Evolutionary conservation across 1,140 invertebrate species (phyloP), one percentile per base, ranked within the genome.

Genomic region (Parapsyche elsis): DNA sequence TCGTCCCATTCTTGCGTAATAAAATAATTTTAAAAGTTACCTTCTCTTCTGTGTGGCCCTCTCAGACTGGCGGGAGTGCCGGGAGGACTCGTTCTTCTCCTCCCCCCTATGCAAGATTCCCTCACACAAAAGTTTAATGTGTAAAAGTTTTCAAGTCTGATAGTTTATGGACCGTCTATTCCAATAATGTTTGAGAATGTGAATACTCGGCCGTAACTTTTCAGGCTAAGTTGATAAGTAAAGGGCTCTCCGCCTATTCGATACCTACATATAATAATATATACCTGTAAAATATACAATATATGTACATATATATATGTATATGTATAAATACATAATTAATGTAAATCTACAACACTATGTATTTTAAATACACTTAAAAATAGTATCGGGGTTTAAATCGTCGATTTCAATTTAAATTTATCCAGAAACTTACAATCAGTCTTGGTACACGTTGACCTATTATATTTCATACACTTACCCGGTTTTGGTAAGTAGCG

Each of bases 11-110:
- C 76, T 80, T 76, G 53, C 64, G 78, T 82, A 82, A 80, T 82
- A 82, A 76, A 82, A 82, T 82, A 82, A 82, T 82, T 82, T 82
- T 76, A 82, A 81, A 81, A 81, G 77, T 81, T 81, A 79, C 80
- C 80, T 79, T 81, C 45, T 79, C 64, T 70, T 71, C 4, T 53
- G 10, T 53, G 30, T 21, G 74, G 12, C 71, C 26, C 19, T 12
- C 10, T 14, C 12, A 2, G 16, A 53, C 49, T 53, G 49, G 49
- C 10, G 12, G 2, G 10, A n/a, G 45, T 38, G 19, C 19, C 7
- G 14, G 44, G 64, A 57, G 19, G 57, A 76, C 30, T 38, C 49
- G 49, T 53, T 14, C 49, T 53, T 1, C 10, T 10, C 16, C 12
- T 12, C 16, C 16, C 23, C 30, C 19, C 26, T 53, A 53, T 71